Evolutionary conservation across 1,140 invertebrate species (phyloP), one percentile per base, ranked within the genome.

Genomic region (Steinernema feltiae): DNA sequence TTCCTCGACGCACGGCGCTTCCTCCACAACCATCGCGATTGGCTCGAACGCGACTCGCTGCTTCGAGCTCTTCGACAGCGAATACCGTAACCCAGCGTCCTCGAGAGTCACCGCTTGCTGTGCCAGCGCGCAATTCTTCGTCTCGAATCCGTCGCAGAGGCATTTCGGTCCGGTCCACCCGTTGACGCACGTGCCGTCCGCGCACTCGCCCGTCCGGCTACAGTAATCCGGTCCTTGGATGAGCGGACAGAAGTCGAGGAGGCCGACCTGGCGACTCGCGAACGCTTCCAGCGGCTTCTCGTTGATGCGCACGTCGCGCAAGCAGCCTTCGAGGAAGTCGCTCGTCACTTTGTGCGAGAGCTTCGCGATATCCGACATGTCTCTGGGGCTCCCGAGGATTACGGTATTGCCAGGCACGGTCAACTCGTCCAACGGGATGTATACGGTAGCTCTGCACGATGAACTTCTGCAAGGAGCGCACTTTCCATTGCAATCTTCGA

Each of bases 141-240:
- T 21, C 24, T 63, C 53, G 24, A 63, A 63, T 27, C 91, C 92
- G 63, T 92, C 92, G 82, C 93, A 92, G 0, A 92, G 90, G 83
- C 92, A 93, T 83, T 93, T 92, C 82, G 92, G 91, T 80, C 94
- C 95, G 0, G 92, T 92, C 15, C 93, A 93, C 15, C 93, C 93
- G 83, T 95, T 95, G 82, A 90, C 90, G 81, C 93, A 96, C 1
- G 93, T 93, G 84, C 92, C 93, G 46, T 90, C 91, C 71, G 90
- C 91, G 84, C 94, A 95, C 0, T 91, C 91, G 82, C 93, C 92
- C 32, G 92, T 92, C 81, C 91, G 2, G 7, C 24, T 63, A 63
- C 53, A 63, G 53, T 63, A 63, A 27, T 63, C 53, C 53, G 53
- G 15, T 27, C 3, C 24, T 21, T 63, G 12, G 24, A 63, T 27